phyloP scores from a whole-genome alignment of 2,888 invertebrate species.

The Sinhomidia bicolor region DNA sequence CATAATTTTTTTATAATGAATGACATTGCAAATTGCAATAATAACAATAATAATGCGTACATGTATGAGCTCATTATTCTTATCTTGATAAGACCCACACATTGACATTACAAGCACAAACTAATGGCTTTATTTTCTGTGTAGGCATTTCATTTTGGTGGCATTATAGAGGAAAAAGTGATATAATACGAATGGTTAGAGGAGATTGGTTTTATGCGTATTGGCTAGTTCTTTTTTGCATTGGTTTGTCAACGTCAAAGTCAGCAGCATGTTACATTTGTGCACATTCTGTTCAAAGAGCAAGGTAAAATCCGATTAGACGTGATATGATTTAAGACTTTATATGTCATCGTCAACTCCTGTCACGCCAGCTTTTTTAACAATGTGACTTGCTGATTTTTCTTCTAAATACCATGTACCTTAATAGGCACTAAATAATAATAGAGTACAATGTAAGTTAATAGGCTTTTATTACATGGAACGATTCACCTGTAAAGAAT shows the following conservation, averaged over 20 bases:
- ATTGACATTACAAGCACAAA: conserved; percentile 4
- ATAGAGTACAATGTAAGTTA: background rate
- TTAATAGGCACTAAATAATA: background rate
- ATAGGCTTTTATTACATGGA: background rate
- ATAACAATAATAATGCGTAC: background rate
- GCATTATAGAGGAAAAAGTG: background rate
- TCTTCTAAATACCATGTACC: background rate
- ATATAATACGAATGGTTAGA: background rate
- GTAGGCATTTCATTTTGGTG: background rate
- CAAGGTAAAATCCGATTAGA: conserved; percentile 50
- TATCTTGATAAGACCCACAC: conserved; percentile 6
- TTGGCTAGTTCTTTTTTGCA: background rate
- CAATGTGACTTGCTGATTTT: conserved; percentile 35
- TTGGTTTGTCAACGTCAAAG: conserved; percentile 42
- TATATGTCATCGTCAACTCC: conserved; percentile 25
- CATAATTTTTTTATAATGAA: conserved; percentile 5
- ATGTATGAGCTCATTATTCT: background rate
- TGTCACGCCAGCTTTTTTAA: conserved; percentile 15
- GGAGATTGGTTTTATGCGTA: too few species aligned
- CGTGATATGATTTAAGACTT: background rate
- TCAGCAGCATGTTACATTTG: background rate
- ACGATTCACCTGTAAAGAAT: background rate
- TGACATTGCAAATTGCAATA: conserved; percentile 9
- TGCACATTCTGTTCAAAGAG: background rate
- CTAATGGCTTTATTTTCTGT: background rate